Evolutionary conservation across 2,113 vertebrate species (phyloP).

Genomic region (Sphaerodactylus townsendi): DNA sequence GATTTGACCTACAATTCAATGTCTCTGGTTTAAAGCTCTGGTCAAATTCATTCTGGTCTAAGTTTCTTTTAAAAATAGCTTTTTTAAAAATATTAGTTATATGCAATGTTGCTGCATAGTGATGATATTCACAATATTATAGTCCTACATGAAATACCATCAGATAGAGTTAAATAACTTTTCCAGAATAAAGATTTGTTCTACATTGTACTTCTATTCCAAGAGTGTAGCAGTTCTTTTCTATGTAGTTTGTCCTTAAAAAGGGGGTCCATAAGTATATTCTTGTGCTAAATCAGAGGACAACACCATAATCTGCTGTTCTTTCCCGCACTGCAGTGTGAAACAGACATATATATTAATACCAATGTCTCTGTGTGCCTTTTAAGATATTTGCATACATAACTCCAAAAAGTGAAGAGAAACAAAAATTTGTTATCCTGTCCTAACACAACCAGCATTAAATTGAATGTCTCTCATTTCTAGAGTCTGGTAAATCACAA

Average conservation of each 20-base stretch:
- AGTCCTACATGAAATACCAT: neutral
- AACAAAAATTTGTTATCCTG: neutral
- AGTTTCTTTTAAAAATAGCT: neutral
- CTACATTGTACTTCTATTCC: neutral
- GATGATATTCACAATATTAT: neutral
- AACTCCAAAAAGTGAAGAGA: neutral
- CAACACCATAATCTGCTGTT: neutral
- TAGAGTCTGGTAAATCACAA: neutral
- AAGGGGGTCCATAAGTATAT: neutral
- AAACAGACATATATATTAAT: neutral
- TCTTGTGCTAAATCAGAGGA: neutral
- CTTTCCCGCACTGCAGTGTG: neutral
- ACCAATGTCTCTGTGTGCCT: neutral
- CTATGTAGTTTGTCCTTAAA: neutral
- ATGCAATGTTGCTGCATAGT: neutral
- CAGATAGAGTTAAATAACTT: neutral
- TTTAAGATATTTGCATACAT: slow-evolving; percentile 27
- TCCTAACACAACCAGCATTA: slow-evolving; percentile 8
- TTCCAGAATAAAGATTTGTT: neutral
- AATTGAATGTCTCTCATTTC: neutral
- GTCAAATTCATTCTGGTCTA: neutral
- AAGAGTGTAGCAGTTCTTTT: neutral
- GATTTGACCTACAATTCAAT: neutral
- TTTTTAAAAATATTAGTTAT: neutral
- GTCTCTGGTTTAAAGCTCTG: neutral